A percentile compares a stretch with the other conserved stretches of the same genome.
Conservation (phyloP, 2,797 vertebrate genomes). For the Sebastes umbrosus region DNA sequence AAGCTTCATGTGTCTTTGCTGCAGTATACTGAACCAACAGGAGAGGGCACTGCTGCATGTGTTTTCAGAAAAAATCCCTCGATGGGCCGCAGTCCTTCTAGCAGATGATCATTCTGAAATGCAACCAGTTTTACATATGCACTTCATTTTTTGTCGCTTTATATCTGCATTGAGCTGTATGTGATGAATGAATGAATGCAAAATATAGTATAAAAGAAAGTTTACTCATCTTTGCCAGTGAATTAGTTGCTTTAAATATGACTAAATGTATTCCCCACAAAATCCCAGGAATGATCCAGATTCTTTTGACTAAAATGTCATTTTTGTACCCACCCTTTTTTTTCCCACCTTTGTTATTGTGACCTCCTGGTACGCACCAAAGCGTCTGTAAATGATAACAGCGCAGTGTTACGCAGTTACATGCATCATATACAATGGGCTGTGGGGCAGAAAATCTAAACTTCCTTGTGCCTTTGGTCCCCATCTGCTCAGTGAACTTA, state of each 20-base stretch:
- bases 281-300: neutral
- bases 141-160: neutral
- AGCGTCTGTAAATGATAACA: slow-evolving; percentile 72
- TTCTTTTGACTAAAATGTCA: neutral
- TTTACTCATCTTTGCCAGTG: neutral
- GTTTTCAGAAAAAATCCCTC: slow-evolving; percentile 49
- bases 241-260: neutral
- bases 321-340: slow-evolving; percentile 3
- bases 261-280: neutral
- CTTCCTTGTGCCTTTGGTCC: slow-evolving; percentile 82
- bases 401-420: slow-evolving; percentile 69
- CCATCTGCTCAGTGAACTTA: slow-evolving; percentile 93
- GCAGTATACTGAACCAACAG: slow-evolving; percentile 43
- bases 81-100: neutral
- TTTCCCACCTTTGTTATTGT: slow-evolving; percentile 62
- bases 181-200: neutral
- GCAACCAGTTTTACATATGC: neutral
- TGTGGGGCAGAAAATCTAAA: slow-evolving; percentile 79
- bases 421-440: slow-evolving; percentile 77
- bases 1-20: neutral
- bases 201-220: neutral
- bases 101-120: slow-evolving; percentile 19
- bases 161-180: neutral
- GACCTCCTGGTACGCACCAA: slow-evolving; percentile 67
- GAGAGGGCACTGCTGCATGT: slow-evolving; percentile 74